Conservation (phyloP, 2,797 vertebrate genomes). For the Arnoldichthys spilopterus region DNA sequence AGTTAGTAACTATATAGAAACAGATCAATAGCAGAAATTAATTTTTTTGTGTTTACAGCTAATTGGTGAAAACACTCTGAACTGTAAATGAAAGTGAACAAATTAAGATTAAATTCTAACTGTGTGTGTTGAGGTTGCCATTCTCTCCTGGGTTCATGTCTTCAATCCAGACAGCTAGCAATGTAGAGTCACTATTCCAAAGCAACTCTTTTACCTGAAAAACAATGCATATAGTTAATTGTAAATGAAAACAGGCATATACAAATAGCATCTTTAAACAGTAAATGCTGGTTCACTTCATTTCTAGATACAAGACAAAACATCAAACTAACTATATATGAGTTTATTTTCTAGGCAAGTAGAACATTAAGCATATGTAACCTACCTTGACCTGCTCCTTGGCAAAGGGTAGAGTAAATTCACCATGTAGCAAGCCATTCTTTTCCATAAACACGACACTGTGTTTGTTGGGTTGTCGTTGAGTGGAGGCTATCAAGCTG, state of each 20-base stretch:
- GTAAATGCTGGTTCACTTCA: neutral
- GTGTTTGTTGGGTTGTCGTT: slow-evolving; percentile 90
- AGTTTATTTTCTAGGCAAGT: neutral
- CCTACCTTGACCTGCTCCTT: slow-evolving; percentile 86
- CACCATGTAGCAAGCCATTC: slow-evolving; percentile 95
- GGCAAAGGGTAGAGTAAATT: slow-evolving; percentile 88
- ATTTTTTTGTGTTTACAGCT: neutral
- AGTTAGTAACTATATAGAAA: neutral
- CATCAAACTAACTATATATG: neutral
- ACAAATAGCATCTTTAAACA: neutral
- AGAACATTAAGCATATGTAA: neutral
- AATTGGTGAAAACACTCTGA: neutral
- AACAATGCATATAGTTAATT: slow-evolving; percentile 4
- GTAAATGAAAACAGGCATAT: neutral
- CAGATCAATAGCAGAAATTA: neutral
- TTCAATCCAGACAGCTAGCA: slow-evolving; percentile 91
- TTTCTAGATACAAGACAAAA: neutral
- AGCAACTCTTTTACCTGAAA: slow-evolving; percentile 89
- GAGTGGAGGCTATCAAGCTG: slow-evolving; percentile 88
- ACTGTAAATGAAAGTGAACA: neutral
- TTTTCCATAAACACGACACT: slow-evolving; percentile 96
- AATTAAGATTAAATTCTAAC: slow-evolving; percentile 71
- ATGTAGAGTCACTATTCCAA: slow-evolving; percentile 92
- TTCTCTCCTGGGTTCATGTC: slow-evolving; percentile 75
- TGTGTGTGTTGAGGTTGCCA: slow-evolving; percentile 70